Conservation (phyloP, 2,888 invertebrate genomes). For the Sphecodes monilicornis region DNA sequence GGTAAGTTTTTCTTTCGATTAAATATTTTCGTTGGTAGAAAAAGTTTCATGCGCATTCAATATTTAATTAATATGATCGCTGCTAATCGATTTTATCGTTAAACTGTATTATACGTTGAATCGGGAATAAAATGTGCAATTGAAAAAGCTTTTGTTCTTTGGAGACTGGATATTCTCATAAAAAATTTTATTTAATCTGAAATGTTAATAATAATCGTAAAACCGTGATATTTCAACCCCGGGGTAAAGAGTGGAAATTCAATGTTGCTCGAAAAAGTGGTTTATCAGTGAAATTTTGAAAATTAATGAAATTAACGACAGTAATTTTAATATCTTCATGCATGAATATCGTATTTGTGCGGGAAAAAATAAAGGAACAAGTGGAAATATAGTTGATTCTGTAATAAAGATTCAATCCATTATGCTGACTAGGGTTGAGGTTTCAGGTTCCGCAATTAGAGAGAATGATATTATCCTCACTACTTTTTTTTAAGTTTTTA, state of each 20-base stretch:
- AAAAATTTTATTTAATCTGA: neutral
- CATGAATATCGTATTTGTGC: neutral
- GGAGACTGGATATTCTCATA: neutral
- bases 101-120: neutral
- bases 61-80: neutral
- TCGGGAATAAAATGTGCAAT: neutral
- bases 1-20: neutral
- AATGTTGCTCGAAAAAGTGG: conserved; percentile 1
- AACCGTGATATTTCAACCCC: conserved; percentile 4
- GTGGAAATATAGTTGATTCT: neutral
- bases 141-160: neutral
- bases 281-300: conserved; percentile 19
- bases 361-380: conserved; percentile 11
- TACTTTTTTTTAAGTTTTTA: too few relatives aligned
- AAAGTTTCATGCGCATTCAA: neutral
- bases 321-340: conserved; percentile 29
- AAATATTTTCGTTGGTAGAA: neutral
- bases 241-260: neutral
- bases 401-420: neutral
- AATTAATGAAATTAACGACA: conserved; percentile 1
- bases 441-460: neutral
- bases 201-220: neutral
- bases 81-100: neutral
- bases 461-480: too few relatives aligned
- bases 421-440: neutral